Conservation (phyloP, 2,888 invertebrate species). For the Pollenia labialis region DNA sequence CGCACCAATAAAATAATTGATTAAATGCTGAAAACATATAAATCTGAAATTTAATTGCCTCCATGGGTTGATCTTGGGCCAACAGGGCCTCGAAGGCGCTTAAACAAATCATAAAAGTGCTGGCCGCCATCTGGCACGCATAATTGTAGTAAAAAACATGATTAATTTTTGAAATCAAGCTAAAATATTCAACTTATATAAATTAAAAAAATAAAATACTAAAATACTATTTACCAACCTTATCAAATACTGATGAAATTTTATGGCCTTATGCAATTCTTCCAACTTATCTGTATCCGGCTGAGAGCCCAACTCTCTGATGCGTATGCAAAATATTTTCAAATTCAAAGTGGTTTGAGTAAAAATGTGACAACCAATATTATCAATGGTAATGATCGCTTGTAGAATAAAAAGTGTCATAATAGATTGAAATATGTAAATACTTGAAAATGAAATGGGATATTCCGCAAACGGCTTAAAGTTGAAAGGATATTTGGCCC, state of each 20-base stretch:
- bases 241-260: constrained; percentile 80
- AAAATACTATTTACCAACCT: constrained; percentile 70
- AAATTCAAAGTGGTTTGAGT: constrained; percentile 78
- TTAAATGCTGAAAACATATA: constrained; percentile 77
- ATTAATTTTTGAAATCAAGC: constrained; percentile 76
- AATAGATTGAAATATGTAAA: constrained; percentile 76
- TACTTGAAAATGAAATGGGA: constrained; percentile 59
- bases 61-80: constrained; percentile 76
- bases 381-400: constrained; percentile 77
- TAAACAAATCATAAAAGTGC: constrained; percentile 79
- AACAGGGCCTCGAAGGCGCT: constrained; percentile 79
- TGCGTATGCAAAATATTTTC: constrained; percentile 77
- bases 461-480: constrained; percentile 71
- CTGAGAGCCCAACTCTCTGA: constrained; percentile 73
- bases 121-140: constrained; percentile 78
- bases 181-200: constrained; percentile 36
- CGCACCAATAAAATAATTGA: constrained; percentile 81
- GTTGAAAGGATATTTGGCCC: constrained; percentile 77
- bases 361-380: constrained; percentile 75
- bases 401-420: constrained; percentile 75
- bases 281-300: neutral
- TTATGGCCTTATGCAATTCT: constrained; percentile 75
- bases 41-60: constrained; percentile 78
- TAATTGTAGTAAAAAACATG: constrained; percentile 77
- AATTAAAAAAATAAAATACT: neutral